Evolutionary conservation across 2,113 vertebrate genomes (phyloP), one percentile per base, ranked within the genome.

Genomic region (Hyla sarda): DNA sequence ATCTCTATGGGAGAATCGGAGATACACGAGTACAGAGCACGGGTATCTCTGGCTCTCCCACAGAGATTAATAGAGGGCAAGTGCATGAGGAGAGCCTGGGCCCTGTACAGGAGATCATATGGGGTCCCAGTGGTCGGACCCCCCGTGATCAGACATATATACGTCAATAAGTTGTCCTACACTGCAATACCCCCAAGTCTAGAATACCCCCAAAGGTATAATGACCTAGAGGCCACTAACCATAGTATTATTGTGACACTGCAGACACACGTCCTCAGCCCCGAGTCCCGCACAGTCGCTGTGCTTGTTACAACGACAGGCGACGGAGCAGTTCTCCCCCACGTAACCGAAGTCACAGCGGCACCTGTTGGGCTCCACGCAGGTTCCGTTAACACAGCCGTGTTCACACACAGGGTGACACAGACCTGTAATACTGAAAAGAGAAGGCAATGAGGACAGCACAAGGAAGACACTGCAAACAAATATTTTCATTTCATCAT

Each of bases 261-360:
- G 90, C 23, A 96, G 89, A 82, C 97, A 98, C 87, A 93, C 89
- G 86, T 97, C 96, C 0, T 93, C 95, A 1, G 94, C 92, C 76
- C 90, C 93, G 3, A 96, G 95, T 0, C 96, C 93, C 0, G 90
- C 94, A 2, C 97, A 97, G 90, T 98, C 95, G 86, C 97, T 98
- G 90, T 98, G 97, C 73, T 96, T 96, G 89, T 98, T 98, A 90
- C 97, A 98, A 83, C 92, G 96, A 88, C 97, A 98, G 89, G 96
- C 95, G 0, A 95, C 95, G 1, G 97, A 97, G 90, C 97, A 98
- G 93, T 97, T 97, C 32, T 93, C 94, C 3, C 97, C 97, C 0
- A 97, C 96, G 13, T 96, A 97, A 73, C 97, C 97, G 12, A 98
- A 98, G 90, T 97, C 96, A 88, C 97, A 97, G 84, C 91, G 95